A percentile compares a stretch with the other conserved stretches of the same genome.
phyloP scores from a whole-genome alignment of 2,888 invertebrate genomes.

The Platypus cylindrus region DNA sequence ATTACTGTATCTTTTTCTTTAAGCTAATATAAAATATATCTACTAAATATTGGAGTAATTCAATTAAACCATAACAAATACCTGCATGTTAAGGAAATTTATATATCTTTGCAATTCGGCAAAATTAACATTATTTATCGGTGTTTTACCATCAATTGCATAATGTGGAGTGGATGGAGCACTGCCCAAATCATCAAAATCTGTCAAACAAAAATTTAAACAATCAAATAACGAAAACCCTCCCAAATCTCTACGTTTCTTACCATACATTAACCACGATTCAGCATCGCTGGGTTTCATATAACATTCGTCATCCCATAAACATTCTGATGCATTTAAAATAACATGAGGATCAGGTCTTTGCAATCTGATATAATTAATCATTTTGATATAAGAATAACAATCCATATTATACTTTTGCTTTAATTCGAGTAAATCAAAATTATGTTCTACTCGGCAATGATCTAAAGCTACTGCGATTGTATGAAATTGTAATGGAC shows the following conservation, averaged over 20 bases:
- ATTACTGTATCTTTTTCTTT: conserved; percentile 47
- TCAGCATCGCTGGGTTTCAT: conserved; percentile 67
- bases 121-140: conserved; percentile 32
- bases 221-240: background rate
- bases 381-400: conserved; percentile 67
- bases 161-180: conserved; percentile 36
- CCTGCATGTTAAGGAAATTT: conserved; percentile 31
- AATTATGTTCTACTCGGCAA: conserved; percentile 49
- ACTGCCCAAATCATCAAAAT: conserved; percentile 40
- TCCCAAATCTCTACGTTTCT: conserved; percentile 4
- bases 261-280: conserved; percentile 74
- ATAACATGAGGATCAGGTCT: conserved; percentile 45
- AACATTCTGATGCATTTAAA: conserved; percentile 35
- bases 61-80: conserved; percentile 16
- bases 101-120: conserved; percentile 33
- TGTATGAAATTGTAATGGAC: conserved; percentile 44
- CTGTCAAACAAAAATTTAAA: conserved; percentile 29
- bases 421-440: conserved; percentile 53
- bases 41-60: conserved; percentile 2
- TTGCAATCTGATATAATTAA: conserved; percentile 63
- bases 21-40: conserved; percentile 36
- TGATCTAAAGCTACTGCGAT: conserved; percentile 55
- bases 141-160: conserved; percentile 35
- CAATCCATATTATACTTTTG: conserved; percentile 63
- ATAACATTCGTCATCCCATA: conserved; percentile 68